These are phyloP conservation scores for Pangasianodon gigas DNA, from an alignment of 2,113 vertebrate genomes.

Conservation along the genomic window DNA sequence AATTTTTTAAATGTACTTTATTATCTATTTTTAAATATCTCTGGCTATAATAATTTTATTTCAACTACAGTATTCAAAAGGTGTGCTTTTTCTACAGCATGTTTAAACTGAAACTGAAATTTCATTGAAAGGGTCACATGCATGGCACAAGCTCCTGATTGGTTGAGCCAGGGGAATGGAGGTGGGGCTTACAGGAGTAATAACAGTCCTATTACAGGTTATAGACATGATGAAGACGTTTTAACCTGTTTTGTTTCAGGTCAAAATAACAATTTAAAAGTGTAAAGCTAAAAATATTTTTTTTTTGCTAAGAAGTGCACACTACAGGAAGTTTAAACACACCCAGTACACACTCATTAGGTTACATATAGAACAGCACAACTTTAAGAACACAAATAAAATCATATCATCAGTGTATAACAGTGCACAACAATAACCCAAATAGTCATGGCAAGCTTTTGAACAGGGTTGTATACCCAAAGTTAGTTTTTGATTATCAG, in stretches of 20 bases:
- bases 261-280: not conserved
- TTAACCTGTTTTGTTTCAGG: not conserved
- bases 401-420: constrained; percentile 17
- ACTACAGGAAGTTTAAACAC: constrained; percentile 25
- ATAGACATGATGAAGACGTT: constrained; percentile 34
- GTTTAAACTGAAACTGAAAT: constrained; percentile 47
- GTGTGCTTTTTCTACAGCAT: constrained; percentile 62
- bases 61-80: constrained; percentile 57
- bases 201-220: constrained; percentile 51
- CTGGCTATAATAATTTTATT: constrained; percentile 51
- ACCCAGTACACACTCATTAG: constrained; percentile 23
- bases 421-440: constrained; percentile 29
- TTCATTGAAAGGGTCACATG: constrained; percentile 50
- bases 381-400: constrained; percentile 17
- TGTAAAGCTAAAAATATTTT: not conserved
- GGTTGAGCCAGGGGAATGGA: constrained; percentile 6
- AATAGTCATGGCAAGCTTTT: constrained; percentile 15
- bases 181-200: constrained; percentile 41
- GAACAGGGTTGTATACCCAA: not conserved
- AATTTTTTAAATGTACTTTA: constrained; percentile 58
- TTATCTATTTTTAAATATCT: constrained; percentile 57
- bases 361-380: constrained; percentile 24
- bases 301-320: not conserved
- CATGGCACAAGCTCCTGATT: constrained; percentile 40
- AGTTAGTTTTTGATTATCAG: not conserved